Conservation (phyloP, 2,888 invertebrate species). For the Lasioglossum zephyrum region DNA sequence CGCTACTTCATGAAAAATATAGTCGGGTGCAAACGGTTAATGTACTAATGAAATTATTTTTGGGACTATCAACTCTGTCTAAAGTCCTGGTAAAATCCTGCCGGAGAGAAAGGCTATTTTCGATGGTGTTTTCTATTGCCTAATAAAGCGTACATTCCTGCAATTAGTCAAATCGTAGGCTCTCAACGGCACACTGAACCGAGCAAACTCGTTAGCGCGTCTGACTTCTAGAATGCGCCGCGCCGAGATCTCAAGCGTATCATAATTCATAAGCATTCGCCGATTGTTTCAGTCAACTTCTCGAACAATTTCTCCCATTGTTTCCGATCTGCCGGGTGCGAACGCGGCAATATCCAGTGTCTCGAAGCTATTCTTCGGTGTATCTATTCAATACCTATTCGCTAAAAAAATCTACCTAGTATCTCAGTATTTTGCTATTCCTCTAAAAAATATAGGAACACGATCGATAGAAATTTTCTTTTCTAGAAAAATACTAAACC, state of each 20-base stretch:
- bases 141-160: background rate
- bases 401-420: background rate
- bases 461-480: background rate
- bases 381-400: background rate
- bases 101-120: background rate
- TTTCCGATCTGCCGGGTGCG: background rate
- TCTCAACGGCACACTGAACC: background rate
- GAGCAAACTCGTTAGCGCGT: background rate
- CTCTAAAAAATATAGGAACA: background rate
- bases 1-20: background rate
- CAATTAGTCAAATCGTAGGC: background rate
- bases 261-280: slow-evolving; percentile 10
- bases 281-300: background rate
- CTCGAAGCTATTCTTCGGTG: background rate
- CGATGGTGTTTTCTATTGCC: slow-evolving; percentile 2
- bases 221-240: background rate
- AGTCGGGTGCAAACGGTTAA: background rate
- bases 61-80: background rate
- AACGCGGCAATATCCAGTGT: background rate
- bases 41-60: background rate
- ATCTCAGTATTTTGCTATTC: background rate
- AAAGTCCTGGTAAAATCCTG: background rate
- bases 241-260: slow-evolving; percentile 2
- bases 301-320: slow-evolving; percentile 8
- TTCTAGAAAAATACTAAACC: background rate